phyloP scores from a whole-genome alignment of 2,888 invertebrate species.

The Ephialtes manifestator region DNA sequence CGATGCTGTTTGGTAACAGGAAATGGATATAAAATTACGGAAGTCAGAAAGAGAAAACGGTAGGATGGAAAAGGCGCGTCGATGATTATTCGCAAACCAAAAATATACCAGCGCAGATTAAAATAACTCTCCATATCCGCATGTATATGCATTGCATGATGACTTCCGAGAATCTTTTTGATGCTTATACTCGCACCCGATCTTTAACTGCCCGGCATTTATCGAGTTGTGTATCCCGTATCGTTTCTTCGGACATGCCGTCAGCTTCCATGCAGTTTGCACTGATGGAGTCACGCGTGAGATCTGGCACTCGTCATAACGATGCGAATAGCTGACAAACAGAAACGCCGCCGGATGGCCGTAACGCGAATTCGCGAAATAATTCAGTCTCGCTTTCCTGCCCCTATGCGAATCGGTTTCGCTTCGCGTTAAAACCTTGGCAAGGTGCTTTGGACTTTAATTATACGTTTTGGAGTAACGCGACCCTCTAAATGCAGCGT shows the following conservation, averaged over 20 bases:
- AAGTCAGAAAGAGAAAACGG: slow-evolving; percentile 26
- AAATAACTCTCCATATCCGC: slow-evolving; percentile 74
- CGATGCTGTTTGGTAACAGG: neutral
- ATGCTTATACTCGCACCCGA: slow-evolving; percentile 75
- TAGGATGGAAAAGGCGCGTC: slow-evolving; percentile 26
- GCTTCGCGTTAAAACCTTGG: neutral
- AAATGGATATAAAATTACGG: slow-evolving; percentile 36
- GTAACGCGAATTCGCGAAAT: slow-evolving; percentile 68
- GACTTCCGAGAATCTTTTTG: slow-evolving; percentile 84
- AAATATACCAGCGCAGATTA: slow-evolving; percentile 44
- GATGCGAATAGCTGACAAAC: slow-evolving; percentile 71
- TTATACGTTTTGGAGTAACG: slow-evolving; percentile 6
- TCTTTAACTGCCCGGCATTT: slow-evolving; percentile 81
- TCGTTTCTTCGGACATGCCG: slow-evolving; percentile 74
- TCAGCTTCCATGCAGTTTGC: slow-evolving; percentile 44
- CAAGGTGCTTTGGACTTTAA: slow-evolving; percentile 11
- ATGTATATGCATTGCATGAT: slow-evolving; percentile 63
- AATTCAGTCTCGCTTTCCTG: slow-evolving; percentile 44
- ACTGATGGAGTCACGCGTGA: slow-evolving; percentile 72
- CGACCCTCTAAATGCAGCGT: neutral
- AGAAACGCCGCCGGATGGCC: slow-evolving; percentile 63
- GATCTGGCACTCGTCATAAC: slow-evolving; percentile 82
- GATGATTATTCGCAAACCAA: slow-evolving; percentile 49
- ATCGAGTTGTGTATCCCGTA: slow-evolving; percentile 79
- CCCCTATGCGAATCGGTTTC: neutral